Base-by-base conservation (phyloP, 1,140 invertebrate genomes). In the Heliconius nattereri region DNA sequence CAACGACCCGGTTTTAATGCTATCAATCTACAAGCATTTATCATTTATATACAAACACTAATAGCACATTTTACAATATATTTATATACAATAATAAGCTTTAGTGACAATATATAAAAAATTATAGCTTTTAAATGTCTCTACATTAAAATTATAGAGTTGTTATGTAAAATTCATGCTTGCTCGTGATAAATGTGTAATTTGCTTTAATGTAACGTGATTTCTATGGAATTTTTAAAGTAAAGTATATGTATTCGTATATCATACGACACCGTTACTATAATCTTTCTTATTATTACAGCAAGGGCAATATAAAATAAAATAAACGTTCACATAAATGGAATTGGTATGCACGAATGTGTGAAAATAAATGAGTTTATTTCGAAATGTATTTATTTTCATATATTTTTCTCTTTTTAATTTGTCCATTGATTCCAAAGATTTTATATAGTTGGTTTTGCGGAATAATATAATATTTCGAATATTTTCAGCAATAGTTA, bases 141-240 rank as follows among this genome's bases (percentile, higher is more conserved):
- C 13, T 29, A 66, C 60, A 29, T 66, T 66, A 26, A 66, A 66
- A 66, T 66, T 66, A 66, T 66, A 66, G 60, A 66, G 60, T 29
- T 26, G 60, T 66, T 66, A 66, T 66, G 23, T 66, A 66, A 66
- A 66, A 66, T 66, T 66, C 60, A 66, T 29, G 60, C 26, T 66
- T 66, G 60, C 60, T 29, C 60, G 60, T 66, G 60, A 66, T 66
- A 66, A 66, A 66, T 66, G 60, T 26, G 26, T 66, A 66, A 66
- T 66, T 29, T 66, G 26, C 60, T 29, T 29, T 66, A 66, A 66
- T 66, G 60, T 66, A 29, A n/a, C n/a, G 60, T 66, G 26, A 66
- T 66, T 26, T 66, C 60, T 66, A 66, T 66, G 60, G 60, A 66
- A 66, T 66, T 66, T 29, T 66, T 66, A 29, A 23, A 16, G 9